phyloP scores from a whole-genome alignment of 1,140 invertebrate genomes.

The Myzus persicae region DNA sequence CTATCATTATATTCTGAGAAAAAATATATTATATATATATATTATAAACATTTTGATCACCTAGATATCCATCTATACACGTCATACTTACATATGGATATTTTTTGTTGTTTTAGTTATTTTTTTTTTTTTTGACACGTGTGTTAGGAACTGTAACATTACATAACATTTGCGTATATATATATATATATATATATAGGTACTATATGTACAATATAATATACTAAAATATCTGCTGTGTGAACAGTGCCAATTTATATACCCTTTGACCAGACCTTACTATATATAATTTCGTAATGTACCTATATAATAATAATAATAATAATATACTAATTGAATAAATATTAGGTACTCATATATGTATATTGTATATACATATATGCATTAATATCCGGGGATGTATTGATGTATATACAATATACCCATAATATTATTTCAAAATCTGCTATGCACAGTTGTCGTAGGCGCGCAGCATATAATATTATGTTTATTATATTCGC shows the following conservation, averaged over 20 bases:
- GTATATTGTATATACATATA: background rate
- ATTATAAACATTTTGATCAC: background rate
- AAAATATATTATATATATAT: too few relatives aligned
- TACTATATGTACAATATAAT: too few relatives aligned
- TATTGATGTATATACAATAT: background rate
- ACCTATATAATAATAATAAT: background rate
- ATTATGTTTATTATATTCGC: background rate
- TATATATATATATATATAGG: too few relatives aligned
- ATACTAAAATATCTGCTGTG: background rate
- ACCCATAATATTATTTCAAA: background rate
- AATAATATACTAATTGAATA: slow-evolving; percentile 10
- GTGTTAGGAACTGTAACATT: background rate
- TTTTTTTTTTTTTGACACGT: background rate
- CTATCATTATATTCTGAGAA: background rate
- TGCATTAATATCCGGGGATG: background rate
- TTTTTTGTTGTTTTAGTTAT: background rate
- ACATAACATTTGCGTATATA: background rate
- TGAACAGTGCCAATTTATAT: background rate
- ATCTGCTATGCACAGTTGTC: background rate
- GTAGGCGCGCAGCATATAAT: background rate
- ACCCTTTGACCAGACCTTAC: background rate
- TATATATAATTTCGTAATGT: background rate
- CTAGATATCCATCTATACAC: background rate
- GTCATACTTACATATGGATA: background rate
- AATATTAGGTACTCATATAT: too few relatives aligned